Base-by-base conservation (phyloP, 92 coral and sea anemone genomes). In the Pocillopora meandrina region DNA sequence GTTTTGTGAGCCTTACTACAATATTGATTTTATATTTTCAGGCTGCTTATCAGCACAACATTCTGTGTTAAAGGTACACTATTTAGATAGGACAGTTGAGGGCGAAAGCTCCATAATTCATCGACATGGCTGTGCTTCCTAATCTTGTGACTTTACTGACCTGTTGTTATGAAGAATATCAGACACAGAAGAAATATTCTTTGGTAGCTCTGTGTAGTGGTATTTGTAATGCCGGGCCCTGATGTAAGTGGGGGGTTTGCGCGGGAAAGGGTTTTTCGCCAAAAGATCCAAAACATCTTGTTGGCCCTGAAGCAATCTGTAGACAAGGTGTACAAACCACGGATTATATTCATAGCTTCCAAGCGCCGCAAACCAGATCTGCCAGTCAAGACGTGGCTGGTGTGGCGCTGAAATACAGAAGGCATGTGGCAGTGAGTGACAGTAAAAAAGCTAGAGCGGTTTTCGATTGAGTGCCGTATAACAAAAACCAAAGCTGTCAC, bases 321-420 rank as follows among this genome's bases (percentile, higher is more conserved):
- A 96, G 18, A 95, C 92, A 71, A 96, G 68, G 76, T 96, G 96
- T 33, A 96, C 97, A 57, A 96, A 94, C 99, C 99, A 96, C 2
- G 98, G 97, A 23, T 96, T 94, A 94, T 92, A 95, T 8, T 96
- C 91, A 82, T 96, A 96, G 19, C 94, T 89, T 26, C 95, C 98
- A 7, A 96, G 92, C 0, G 99, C 99, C 6, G 99, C 99, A 79
- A 96, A 96, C 99, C 99, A 96, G 92, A 96, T 92, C 85, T 96
- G 99, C 99, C 99, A 96, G 86, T 96, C 99, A 49, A 96, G 90
- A 57, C 99, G 95, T 56, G 99, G 99, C 77, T 96, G 99, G 73
- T 96, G 99, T 49, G 99, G 98, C 4, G 98, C 99, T 96, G 89
- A 56, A 87, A 72, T 11, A 20, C 12, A 52, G 61, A 73, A 47